Conservation (phyloP, 2,113 vertebrate genomes). For the Felis chaus region DNA sequence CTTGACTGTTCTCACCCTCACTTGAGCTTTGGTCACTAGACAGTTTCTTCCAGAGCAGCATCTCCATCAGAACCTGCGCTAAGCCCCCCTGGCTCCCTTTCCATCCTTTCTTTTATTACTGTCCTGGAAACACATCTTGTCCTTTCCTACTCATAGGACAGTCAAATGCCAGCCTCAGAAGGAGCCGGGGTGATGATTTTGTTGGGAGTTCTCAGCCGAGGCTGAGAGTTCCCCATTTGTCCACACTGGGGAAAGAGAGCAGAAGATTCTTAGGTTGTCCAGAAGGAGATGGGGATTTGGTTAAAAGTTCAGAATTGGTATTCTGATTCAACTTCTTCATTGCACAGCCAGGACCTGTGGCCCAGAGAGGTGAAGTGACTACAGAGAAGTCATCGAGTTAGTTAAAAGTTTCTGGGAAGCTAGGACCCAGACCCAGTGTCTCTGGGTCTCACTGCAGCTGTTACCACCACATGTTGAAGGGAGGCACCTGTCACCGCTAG, state of each 20-base stretch:
- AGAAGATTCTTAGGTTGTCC: neutral
- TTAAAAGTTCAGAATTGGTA: neutral
- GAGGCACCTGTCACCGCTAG: neutral
- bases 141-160: neutral
- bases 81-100: neutral
- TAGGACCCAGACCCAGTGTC: neutral
- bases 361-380: neutral
- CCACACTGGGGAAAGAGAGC: neutral
- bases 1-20: neutral
- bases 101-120: neutral
- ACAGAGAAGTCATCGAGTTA: no score
- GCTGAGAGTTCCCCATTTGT: neutral
- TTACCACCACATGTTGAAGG: no score
- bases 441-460: neutral
- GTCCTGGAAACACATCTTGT: neutral
- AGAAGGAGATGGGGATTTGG: neutral
- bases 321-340: neutral
- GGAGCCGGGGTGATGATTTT: neutral
- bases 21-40: neutral
- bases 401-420: neutral
- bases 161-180: neutral
- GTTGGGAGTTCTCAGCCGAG: neutral
- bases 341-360: neutral
- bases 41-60: neutral
- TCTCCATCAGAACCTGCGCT: fast-evolving